Percentiles rank a stretch among this genome's conserved stretches.
phyloP scores from a whole-genome alignment of 1,140 invertebrate species.

The Trinorchestia longiramus region DNA sequence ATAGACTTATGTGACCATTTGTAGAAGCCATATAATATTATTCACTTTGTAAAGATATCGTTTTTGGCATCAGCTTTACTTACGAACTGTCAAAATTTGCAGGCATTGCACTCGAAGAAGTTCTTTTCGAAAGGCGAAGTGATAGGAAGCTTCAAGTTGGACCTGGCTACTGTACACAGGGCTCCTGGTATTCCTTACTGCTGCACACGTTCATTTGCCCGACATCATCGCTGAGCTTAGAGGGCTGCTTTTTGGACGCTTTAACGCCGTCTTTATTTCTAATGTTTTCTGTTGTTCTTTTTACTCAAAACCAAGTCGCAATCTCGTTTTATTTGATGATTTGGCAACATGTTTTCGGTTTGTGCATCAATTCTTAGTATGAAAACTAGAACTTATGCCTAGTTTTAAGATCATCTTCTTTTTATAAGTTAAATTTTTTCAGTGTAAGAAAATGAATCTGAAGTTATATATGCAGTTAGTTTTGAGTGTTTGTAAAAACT shows the following conservation, averaged over 20 bases:
- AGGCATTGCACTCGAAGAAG: conserved; percentile 65
- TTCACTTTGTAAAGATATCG: no score
- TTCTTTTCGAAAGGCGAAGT: conserved; percentile 64
- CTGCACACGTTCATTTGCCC: not conserved
- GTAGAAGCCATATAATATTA: no score
- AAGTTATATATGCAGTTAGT: no score
- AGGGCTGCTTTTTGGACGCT: not conserved
- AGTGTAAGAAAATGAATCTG: no score
- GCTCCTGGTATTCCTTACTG: conserved; percentile 58
- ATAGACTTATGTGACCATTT: no score
- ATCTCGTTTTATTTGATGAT: not conserved
- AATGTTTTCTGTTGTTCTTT: not conserved
- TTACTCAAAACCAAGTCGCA: not conserved
- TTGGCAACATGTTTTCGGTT: not conserved
- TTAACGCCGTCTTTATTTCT: not conserved
- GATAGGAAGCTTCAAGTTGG: conserved; percentile 65
- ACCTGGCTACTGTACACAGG: conserved; percentile 61
- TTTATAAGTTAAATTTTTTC: no score
- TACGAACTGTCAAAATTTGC: conserved; percentile 78
- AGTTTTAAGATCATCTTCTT: no score
- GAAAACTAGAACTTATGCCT: no score
- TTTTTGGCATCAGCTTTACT: conserved; percentile 68
- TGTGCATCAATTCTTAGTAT: no score
- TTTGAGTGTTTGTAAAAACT: no score
- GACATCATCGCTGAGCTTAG: not conserved